Evolutionary conservation across 2,113 vertebrate genomes (phyloP), one percentile per base, ranked within the genome.

Genomic region (Anas platyrhynchos): DNA sequence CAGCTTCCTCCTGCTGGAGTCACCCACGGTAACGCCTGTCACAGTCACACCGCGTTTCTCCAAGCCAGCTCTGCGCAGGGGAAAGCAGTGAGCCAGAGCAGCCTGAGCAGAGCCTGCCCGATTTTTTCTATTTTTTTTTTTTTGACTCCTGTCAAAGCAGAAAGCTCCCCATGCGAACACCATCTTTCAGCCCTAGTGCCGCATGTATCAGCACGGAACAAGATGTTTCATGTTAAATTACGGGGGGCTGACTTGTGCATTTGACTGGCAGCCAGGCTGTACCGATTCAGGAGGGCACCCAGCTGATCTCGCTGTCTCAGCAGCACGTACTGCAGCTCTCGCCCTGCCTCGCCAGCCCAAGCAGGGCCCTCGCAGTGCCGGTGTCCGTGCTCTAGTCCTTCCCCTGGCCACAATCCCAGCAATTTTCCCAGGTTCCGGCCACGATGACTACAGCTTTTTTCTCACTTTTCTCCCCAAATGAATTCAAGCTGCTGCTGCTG

Each of bases 301-400:
- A 22, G 83, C 25, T 41, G 3, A 46, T 2, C 46, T 13, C 5
- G 1, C 41, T 13, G 44, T 36, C 59, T 48, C 20, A 16, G 38
- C 62, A 27, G 46, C 41, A 18, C 34, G 1, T 0, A 0, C n/a
- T 52, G 73, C 54, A 15, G 31, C 69, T 13, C 34, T 22, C 50
- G 2, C n/a, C 9, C 23, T 1, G 16, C 4, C 43, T 22, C 8
- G 4, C 17, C 43, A 18, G 46, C 10, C 63, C 87, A 4, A 25
- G 68, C 76, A 0, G 0, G 27, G 59, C 44, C 7, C 0, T 1
- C 22, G 46, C 21, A 4, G 48, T 3, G 25, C 38, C 21, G 32
- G 54, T 17, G 4, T 55, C 50, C 18, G 1, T 1, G 3, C 36
- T 7, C 62, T 34, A 27, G 44, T 46, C 63, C 81, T 83, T 73